Percentiles rank a stretch among this genome's conserved stretches.
These are phyloP conservation scores for Avahi laniger DNA, from an alignment of 2,797 vertebrate genomes.

Conservation along the genomic window DNA sequence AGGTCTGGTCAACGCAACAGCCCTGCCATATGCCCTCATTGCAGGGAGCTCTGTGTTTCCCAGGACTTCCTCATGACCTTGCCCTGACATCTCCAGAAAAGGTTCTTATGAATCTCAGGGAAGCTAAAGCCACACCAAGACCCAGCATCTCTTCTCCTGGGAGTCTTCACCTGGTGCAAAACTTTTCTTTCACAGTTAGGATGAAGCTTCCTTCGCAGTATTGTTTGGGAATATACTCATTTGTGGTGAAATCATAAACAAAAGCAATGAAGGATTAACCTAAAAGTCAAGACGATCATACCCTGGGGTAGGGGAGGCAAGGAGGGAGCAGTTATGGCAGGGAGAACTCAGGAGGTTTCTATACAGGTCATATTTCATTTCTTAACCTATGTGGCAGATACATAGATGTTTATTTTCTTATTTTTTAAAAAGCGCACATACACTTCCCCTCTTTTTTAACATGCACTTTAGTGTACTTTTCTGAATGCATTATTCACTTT, in stretches of 20 bases:
- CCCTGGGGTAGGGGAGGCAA: neutral
- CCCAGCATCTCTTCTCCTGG: neutral
- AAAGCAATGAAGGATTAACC: neutral
- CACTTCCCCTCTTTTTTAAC: neutral
- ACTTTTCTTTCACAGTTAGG: neutral
- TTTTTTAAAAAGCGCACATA: neutral
- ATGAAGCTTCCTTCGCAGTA: neutral
- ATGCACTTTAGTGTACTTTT: neutral
- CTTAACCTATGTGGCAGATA: neutral
- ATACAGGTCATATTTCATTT: neutral
- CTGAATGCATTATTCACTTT: conserved; percentile 1
- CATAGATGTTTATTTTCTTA: neutral
- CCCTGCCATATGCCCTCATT: neutral
- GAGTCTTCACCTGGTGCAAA: neutral
- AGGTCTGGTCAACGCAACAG: neutral
- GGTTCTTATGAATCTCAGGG: neutral
- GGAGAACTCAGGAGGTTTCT: neutral
- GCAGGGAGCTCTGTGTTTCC: neutral
- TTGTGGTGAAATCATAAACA: neutral
- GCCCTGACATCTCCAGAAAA: neutral
- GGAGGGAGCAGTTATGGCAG: neutral
- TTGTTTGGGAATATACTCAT: neutral
- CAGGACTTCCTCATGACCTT: neutral
- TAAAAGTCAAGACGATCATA: neutral
- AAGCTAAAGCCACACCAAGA: neutral